A percentile compares a stretch with the other conserved stretches of the same genome.
These are phyloP conservation scores for Cetoscarus ocellatus DNA, from an alignment of 2,797 vertebrate species.

Conservation along the genomic window DNA sequence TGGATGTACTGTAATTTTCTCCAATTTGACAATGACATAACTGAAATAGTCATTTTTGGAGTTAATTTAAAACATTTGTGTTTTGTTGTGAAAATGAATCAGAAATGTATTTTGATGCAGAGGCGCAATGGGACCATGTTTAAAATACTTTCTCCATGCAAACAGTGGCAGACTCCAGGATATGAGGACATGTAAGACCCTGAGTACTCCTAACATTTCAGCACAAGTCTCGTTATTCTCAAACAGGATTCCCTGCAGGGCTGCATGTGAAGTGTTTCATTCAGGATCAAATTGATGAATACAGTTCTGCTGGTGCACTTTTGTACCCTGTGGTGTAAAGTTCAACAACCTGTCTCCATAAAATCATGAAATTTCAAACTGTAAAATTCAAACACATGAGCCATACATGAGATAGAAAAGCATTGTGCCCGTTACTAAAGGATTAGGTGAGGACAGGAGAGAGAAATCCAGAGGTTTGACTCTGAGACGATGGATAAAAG, in stretches of 20 bases:
- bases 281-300: constrained; percentile 21
- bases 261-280: not conserved
- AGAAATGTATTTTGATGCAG: no score
- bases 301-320: constrained; percentile 3
- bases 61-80: no score
- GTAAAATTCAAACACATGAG: constrained; percentile 26
- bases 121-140: no score
- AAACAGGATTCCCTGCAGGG: constrained; percentile 2
- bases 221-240: constrained; percentile 18
- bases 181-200: no score
- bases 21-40: no score
- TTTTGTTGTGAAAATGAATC: no score
- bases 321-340: not conserved
- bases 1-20: no score
- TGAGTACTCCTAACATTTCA: not conserved
- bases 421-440: constrained; percentile 18
- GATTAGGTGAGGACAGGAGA: constrained; percentile 11
- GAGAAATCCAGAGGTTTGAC: constrained; percentile 2
- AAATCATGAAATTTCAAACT: constrained; percentile 9
- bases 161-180: no score
- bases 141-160: no score
- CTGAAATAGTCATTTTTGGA: no score
- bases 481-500: constrained; percentile 1
- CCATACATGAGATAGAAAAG: constrained; percentile 10
- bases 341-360: not conserved